A percentile compares a stretch with the other conserved stretches of the same genome.
Conservation (phyloP, 2,797 vertebrate genomes). For the Megalops cyprinoides region DNA sequence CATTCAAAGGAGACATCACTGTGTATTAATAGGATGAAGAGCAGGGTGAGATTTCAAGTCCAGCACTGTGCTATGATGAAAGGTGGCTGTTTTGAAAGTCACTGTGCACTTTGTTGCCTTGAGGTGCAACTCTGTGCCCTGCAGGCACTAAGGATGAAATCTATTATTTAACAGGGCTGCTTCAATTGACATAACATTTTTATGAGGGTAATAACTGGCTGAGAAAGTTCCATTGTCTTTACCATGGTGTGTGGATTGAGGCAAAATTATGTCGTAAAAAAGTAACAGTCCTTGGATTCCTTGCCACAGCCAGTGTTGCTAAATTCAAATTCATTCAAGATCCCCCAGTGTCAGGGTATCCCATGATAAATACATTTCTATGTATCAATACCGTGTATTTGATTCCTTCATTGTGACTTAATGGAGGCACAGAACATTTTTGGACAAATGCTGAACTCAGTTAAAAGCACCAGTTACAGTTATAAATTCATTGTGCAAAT, state of each 20-base stretch:
- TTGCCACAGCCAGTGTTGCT: background rate
- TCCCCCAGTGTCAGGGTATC: background rate
- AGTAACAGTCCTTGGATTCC: background rate
- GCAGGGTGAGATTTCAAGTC: slow-evolving; percentile 49
- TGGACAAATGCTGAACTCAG: background rate
- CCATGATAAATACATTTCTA: background rate
- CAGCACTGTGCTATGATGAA: slow-evolving; percentile 44
- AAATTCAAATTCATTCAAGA: slow-evolving; percentile 5
- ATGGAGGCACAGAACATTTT: background rate
- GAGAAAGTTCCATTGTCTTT: slow-evolving; percentile 23
- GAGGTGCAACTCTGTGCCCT: slow-evolving; percentile 54
- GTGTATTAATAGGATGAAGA: slow-evolving; percentile 44
- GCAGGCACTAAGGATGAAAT: slow-evolving; percentile 51
- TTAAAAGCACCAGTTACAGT: background rate
- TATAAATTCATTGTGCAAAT: too few species aligned
- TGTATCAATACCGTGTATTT: background rate
- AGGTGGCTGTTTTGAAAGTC: slow-evolving; percentile 48
- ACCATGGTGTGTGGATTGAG: background rate
- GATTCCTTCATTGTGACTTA: background rate
- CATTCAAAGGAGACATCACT: slow-evolving; percentile 47
- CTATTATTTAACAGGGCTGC: slow-evolving; percentile 56
- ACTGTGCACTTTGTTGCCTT: slow-evolving; percentile 48
- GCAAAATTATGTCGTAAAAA: slow-evolving; percentile 27
- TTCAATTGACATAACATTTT: slow-evolving; percentile 58
- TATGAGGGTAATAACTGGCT: slow-evolving; percentile 37